Percentiles rank a stretch among this genome's conserved stretches.
phyloP scores from a whole-genome alignment of 2,888 invertebrate species.

The Trichopria drosophilae region DNA sequence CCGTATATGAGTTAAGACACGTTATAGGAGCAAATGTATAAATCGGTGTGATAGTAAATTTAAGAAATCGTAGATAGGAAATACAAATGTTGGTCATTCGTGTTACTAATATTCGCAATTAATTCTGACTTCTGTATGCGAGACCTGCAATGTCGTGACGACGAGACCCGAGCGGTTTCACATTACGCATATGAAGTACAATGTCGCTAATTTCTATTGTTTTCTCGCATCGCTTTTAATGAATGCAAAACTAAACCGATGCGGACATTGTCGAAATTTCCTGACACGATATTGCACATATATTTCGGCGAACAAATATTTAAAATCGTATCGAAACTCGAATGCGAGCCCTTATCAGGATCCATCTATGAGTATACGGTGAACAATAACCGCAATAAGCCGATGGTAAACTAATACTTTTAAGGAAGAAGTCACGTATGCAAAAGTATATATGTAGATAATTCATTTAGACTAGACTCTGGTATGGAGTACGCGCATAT shows the following conservation, averaged over 20 bases:
- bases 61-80: slow-evolving; percentile 51
- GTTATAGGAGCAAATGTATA: slow-evolving; percentile 50
- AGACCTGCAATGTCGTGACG: slow-evolving; percentile 19
- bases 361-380: too few relatives aligned
- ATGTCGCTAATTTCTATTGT: slow-evolving; percentile 2
- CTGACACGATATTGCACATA: too few relatives aligned
- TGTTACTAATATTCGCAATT: slow-evolving; percentile 22
- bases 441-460: slow-evolving; percentile 53
- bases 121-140: too few relatives aligned
- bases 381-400: too few relatives aligned
- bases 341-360: slow-evolving; percentile 44
- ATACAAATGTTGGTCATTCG: slow-evolving; percentile 45
- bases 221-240: slow-evolving; percentile 3
- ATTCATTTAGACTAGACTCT: slow-evolving; percentile 41
- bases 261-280: neutral
- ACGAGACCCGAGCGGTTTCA: too few relatives aligned
- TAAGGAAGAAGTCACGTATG: slow-evolving; percentile 32
- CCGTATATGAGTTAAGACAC: too few relatives aligned
- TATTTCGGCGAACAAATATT: neutral
- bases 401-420: too few relatives aligned
- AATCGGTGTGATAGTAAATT: slow-evolving; percentile 58
- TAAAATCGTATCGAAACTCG: slow-evolving; percentile 25
- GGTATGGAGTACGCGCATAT: slow-evolving; percentile 52
- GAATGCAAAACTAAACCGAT: neutral
- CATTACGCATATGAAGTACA: too few relatives aligned